Evolutionary conservation across 2,888 invertebrate genomes (phyloP).

Genomic region (Liodrosophila aerea): DNA sequence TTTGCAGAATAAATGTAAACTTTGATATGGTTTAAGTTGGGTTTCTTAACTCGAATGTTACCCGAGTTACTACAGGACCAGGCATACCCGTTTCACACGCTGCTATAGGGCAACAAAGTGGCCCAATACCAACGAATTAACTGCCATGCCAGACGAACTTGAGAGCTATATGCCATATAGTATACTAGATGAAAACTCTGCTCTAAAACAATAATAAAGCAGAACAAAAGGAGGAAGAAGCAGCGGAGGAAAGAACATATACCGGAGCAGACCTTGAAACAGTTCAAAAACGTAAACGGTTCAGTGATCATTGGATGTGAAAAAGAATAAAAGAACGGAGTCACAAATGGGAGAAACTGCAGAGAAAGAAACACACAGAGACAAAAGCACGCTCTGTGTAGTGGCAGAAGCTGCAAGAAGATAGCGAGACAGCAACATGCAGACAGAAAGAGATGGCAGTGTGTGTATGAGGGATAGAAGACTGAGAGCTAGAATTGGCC

Average conservation of each 20-base stretch:
- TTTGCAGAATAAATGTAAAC: too few relatives aligned
- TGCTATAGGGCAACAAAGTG: conserved; percentile 2
- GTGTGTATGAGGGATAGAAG: conserved; percentile 15
- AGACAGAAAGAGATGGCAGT: conserved; percentile 23
- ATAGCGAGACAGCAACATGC: conserved; percentile 43
- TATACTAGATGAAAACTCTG: neutral
- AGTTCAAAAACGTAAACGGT: conserved; percentile 83
- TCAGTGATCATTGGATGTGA: conserved; percentile 82
- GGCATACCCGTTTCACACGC: neutral
- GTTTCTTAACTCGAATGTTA: too few relatives aligned
- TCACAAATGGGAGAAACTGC: conserved; percentile 46
- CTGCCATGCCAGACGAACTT: conserved; percentile 8
- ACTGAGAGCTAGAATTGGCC: conserved; percentile 13
- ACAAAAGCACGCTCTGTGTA: conserved; percentile 19
- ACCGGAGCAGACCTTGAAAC: conserved; percentile 81
- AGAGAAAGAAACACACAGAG: conserved; percentile 24
- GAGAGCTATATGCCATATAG: conserved; percentile 4
- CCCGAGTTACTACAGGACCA: neutral
- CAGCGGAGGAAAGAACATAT: conserved; percentile 23
- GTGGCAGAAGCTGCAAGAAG: conserved; percentile 33
- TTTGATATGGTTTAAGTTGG: too few relatives aligned
- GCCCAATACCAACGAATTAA: conserved; percentile 8
- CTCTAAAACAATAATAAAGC: conserved; percentile 2
- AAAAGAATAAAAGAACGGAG: conserved; percentile 57
- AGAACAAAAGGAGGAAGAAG: conserved; percentile 1